Percentiles rank a stretch among this genome's conserved stretches.
Conservation (phyloP, 1,140 invertebrate genomes). For the Spodoptera litura region DNA sequence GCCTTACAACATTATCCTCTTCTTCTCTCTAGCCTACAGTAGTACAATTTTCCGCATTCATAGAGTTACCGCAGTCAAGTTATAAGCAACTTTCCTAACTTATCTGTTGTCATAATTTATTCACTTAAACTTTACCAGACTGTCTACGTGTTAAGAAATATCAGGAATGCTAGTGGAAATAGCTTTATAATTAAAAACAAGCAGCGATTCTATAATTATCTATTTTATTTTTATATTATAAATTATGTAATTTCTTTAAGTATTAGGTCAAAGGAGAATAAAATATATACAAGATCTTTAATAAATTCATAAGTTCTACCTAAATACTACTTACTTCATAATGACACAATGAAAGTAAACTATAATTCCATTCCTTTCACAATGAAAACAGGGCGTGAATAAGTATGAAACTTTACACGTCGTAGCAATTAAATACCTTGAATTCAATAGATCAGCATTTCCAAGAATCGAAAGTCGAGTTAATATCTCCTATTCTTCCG, state of each 20-base stretch:
- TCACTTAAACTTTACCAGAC: neutral
- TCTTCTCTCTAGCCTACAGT: neutral
- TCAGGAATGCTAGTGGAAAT: too few relatives aligned
- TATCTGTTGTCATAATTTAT: slow-evolving; percentile 23
- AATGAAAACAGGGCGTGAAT: slow-evolving; percentile 25
- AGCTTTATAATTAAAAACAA: too few relatives aligned
- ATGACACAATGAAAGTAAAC: neutral
- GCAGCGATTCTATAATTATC: too few relatives aligned
- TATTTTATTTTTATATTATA: too few relatives aligned
- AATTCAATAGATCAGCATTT: slow-evolving; percentile 39
- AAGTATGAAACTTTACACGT: slow-evolving; percentile 39
- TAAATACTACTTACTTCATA: too few relatives aligned
- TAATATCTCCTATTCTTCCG: slow-evolving; percentile 44
- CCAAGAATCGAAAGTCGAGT: slow-evolving; percentile 38
- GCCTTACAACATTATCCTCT: neutral
- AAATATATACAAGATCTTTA: too few relatives aligned
- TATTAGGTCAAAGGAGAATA: too few relatives aligned
- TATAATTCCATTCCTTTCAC: neutral
- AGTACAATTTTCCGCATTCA: neutral
- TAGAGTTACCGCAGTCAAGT: slow-evolving; percentile 13
- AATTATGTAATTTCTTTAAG: too few relatives aligned
- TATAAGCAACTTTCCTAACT: slow-evolving; percentile 2
- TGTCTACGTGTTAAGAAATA: neutral
- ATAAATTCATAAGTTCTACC: too few relatives aligned
- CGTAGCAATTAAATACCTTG: slow-evolving; percentile 29